Evolutionary conservation across 2,113 vertebrate genomes (phyloP), one percentile per base, ranked within the genome.

Genomic region (Petrocephalus zakoni): DNA sequence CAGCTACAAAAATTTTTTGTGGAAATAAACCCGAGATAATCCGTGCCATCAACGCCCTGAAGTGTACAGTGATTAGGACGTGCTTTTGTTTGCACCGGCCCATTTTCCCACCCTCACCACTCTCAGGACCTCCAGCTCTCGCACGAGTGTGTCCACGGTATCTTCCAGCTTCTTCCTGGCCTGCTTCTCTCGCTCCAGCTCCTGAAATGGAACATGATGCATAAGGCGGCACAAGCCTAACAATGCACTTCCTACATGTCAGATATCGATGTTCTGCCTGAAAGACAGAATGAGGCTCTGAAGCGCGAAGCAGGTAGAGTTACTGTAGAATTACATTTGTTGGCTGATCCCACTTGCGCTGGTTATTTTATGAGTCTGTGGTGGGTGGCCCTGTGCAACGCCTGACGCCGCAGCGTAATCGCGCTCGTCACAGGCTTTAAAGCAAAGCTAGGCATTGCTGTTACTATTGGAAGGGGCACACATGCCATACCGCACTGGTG

Each of bases 41-140:
- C 13, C 68, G 4, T 72, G 68, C 4, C 10, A 34, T 17, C 1
- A 72, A 34, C 11, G 25, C 64, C 29, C 19, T 58, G 9, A n/a
- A n/a, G 34, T 87, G 10, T n/a, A 87, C n/a, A 49, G 13, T 42
- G 61, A 75, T 64, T 25, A 64, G 22, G 34, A 42, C 47, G 46
- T 22, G 42, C 47, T 86, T 64, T 29, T 47, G 46, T 89, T 86
- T 51, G 10, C 55, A 75, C 78, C 25, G 17, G 3, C 2, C 17
- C 1, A 15, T 9, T 89, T 51, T 7, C 21, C 19, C 11, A 17
- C 11, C 17, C 42, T 92, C 91, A 96, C 95, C 95, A 94, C 94
- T 91, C 92, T 94, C 89, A 96, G 90, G 89, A 87, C 92, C 91
- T 95, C 93, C 92, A 95, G 89, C 90, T 96, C 94, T 89, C 91